phyloP scores from a whole-genome alignment of 2,888 invertebrate genomes.

The Leuctra nigra region DNA sequence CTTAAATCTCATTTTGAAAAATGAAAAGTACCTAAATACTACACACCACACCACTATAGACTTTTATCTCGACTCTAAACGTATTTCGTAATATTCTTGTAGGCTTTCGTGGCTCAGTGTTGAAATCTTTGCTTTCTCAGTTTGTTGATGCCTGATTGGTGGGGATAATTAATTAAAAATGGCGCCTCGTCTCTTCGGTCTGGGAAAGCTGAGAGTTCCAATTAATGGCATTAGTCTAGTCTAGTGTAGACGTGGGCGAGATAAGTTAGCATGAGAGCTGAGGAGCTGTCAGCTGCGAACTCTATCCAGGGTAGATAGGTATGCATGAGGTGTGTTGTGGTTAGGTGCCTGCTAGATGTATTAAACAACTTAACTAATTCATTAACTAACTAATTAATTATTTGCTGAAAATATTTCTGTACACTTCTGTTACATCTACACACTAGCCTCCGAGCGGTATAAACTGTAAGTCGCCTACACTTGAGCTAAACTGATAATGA shows the following conservation, averaged over 20 bases:
- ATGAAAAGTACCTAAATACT: neutral
- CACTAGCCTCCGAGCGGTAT: conserved; percentile 9
- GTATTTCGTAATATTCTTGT: neutral
- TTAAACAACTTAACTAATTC: neutral
- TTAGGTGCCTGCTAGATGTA: neutral
- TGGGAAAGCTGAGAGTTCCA: neutral
- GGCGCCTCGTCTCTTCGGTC: neutral
- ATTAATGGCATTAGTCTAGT: neutral
- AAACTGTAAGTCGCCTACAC: conserved; percentile 13
- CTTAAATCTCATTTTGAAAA: neutral
- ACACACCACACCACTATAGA: neutral
- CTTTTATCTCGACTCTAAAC: neutral
- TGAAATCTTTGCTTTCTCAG: conserved; percentile 1
- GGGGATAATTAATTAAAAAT: too few species aligned
- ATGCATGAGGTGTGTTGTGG: too few species aligned
- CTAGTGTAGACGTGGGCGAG: neutral
- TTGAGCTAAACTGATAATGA: too few species aligned
- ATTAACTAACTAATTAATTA: too few species aligned
- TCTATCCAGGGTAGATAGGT: too few species aligned
- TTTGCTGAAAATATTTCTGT: neutral
- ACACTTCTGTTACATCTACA: conserved; percentile 9
- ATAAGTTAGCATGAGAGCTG: neutral
- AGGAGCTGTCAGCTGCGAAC: too few species aligned
- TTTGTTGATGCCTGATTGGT: too few species aligned
- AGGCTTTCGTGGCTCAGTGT: conserved; percentile 7